phyloP scores from a whole-genome alignment of 2,888 invertebrate species.

The Achlya flavicornis region DNA sequence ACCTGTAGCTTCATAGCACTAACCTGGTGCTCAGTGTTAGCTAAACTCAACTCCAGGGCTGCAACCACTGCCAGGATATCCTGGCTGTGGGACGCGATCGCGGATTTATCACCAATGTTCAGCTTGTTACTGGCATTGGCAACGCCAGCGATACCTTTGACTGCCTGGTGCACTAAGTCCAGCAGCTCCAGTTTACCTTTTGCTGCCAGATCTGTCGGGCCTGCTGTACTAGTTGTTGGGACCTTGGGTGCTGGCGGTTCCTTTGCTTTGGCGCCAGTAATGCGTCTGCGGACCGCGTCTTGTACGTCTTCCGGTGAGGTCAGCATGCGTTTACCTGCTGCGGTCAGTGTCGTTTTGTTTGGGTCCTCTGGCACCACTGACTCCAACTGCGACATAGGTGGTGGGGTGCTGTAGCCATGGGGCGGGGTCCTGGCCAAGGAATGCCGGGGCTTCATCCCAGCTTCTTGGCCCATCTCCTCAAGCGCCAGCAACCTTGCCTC shows the following conservation, averaged over 20 bases:
- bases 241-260: neutral
- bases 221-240: too few relatives aligned
- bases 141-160: conserved; percentile 10
- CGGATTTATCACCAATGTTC: too few relatives aligned
- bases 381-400: too few relatives aligned
- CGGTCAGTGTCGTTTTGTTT: neutral
- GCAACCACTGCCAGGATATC: too few relatives aligned
- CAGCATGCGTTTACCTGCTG: neutral
- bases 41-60: too few relatives aligned
- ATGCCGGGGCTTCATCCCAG: neutral
- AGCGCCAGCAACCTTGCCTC: neutral
- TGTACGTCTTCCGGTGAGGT: conserved; percentile 17
- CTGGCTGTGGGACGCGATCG: too few relatives aligned
- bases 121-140: too few relatives aligned
- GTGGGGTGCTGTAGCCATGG: neutral
- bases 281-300: neutral
- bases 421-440: neutral
- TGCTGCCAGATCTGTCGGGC: fast-evolving
- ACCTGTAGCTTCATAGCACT: neutral
- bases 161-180: conserved; percentile 9
- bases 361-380: too few relatives aligned
- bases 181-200: conserved; percentile 5
- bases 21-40: neutral
- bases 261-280: neutral
- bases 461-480: neutral